Evolutionary conservation across 2,113 vertebrate genomes (phyloP).

Genomic region (Argyrosomus japonicus): DNA sequence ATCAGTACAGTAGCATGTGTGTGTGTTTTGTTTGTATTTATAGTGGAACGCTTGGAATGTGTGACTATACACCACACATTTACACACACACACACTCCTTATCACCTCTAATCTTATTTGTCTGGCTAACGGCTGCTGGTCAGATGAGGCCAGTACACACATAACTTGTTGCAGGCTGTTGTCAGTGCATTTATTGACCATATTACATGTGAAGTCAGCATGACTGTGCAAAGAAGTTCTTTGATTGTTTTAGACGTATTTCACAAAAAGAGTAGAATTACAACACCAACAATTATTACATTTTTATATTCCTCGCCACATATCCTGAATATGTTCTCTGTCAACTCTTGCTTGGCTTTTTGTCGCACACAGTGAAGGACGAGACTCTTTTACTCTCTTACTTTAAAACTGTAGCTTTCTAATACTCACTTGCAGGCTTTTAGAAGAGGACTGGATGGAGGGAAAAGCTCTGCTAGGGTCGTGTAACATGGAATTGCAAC

Average conservation of each 20-base stretch:
- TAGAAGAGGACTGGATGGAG: constrained; percentile 90
- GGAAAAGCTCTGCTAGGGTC: constrained; percentile 92
- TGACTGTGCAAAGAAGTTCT: background rate
- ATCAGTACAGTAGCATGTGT: background rate
- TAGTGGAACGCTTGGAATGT: constrained; percentile 25
- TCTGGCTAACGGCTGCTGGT: constrained; percentile 21
- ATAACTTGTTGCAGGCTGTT: background rate
- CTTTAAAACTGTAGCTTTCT: background rate
- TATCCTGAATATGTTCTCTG: background rate
- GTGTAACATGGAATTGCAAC: constrained; percentile 97
- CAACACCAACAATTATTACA: background rate
- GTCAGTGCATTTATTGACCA: background rate
- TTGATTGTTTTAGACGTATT: background rate
- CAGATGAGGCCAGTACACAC: constrained; percentile 14
- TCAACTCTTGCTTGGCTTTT: background rate
- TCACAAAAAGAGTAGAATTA: background rate
- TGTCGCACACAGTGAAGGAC: background rate
- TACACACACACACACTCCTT: constrained; percentile 11
- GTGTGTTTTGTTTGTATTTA: constrained; percentile 34
- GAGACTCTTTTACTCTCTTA: background rate
- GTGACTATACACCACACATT: background rate
- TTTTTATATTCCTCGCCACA: background rate
- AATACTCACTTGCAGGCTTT: constrained; percentile 90
- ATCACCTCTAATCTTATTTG: constrained; percentile 44
- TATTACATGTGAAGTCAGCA: constrained; percentile 18